Evolutionary conservation across 2,888 invertebrate species (phyloP).

Genomic region (Tridacna gigas): DNA sequence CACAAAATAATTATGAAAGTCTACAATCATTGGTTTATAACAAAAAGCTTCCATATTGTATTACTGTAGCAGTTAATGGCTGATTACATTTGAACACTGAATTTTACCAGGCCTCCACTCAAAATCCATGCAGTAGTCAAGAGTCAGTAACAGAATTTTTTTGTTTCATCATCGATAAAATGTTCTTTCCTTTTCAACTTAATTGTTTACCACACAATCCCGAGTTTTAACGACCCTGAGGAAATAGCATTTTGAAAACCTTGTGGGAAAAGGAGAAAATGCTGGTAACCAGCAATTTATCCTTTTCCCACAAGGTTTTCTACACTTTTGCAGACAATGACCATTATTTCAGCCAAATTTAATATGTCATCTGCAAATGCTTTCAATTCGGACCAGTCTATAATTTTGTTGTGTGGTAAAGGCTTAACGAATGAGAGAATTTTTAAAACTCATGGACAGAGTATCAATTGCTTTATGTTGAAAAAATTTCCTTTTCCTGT

Average conservation of each 20-base stretch:
- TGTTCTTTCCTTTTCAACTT: not conserved
- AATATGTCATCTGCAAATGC: too few relatives aligned
- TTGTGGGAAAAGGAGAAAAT: conserved; percentile 8
- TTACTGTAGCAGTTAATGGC: not conserved
- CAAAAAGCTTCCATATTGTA: too few relatives aligned
- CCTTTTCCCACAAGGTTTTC: not conserved
- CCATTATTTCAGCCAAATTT: too few relatives aligned
- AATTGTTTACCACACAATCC: not conserved
- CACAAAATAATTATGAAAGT: too few relatives aligned
- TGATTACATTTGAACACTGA: not conserved
- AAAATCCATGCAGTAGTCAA: not conserved
- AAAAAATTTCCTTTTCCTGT: too few relatives aligned
- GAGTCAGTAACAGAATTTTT: not conserved
- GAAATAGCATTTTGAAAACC: not conserved
- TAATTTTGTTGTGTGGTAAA: too few relatives aligned
- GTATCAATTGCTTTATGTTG: too few relatives aligned
- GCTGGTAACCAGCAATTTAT: not conserved
- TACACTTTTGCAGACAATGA: too few relatives aligned
- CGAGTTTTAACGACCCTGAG: not conserved
- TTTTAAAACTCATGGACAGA: too few relatives aligned
- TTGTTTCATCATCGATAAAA: not conserved
- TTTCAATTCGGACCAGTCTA: too few relatives aligned
- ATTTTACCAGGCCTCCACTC: not conserved
- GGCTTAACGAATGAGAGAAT: too few relatives aligned
- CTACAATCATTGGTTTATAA: too few relatives aligned